Evolutionary conservation across 2,797 vertebrate genomes (phyloP), one percentile per base, ranked within the genome.

Genomic region (Hybognathus amarus): DNA sequence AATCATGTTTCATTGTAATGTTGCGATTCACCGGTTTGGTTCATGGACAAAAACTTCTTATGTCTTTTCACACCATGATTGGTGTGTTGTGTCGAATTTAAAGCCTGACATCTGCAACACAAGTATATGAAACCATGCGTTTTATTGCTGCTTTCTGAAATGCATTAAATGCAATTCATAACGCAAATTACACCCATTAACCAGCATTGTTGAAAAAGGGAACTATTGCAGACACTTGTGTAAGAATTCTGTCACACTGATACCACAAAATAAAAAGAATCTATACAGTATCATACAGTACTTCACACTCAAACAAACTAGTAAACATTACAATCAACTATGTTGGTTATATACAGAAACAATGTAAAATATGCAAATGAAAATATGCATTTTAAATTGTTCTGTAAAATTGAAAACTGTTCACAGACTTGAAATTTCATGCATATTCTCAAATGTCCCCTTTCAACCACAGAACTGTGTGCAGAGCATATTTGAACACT

Each of bases 401-500:
- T 27, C n/a, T 30, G 24, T 61, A 63, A 63, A 61, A 63, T 1
- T 15, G 1, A 61, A 15, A 27, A 27, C 6, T 15, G 10, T 33
- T 74, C 11, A 42, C 54, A 18, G 9, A 30, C 18, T 27, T 3
- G 15, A 42, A 40, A 61, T 36, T n/a, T 36, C 70, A 27, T 20
- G 15, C 5, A 42, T 42, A 40, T 83, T 38, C 12, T 3, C 36
- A 45, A 33, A 77, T 42, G 13, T 56, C 71, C 54, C 17, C 59
- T 33, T 61, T 59, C 38, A 38, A 56, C 47, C 54, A 83, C 47
- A 68, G 61, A 68, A 36, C 47, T 45, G 24, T 30, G 52, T 70
- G 52, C 66, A 38, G 12, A 33, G 45, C 50, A 40, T 68, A 56
- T 59, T 77, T 81, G 17, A 77, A 67, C n/a, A 77, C 56, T 67